These are phyloP conservation scores for Cottoperca gobio DNA, from an alignment of 2,797 vertebrate genomes.

Conservation along the genomic window DNA sequence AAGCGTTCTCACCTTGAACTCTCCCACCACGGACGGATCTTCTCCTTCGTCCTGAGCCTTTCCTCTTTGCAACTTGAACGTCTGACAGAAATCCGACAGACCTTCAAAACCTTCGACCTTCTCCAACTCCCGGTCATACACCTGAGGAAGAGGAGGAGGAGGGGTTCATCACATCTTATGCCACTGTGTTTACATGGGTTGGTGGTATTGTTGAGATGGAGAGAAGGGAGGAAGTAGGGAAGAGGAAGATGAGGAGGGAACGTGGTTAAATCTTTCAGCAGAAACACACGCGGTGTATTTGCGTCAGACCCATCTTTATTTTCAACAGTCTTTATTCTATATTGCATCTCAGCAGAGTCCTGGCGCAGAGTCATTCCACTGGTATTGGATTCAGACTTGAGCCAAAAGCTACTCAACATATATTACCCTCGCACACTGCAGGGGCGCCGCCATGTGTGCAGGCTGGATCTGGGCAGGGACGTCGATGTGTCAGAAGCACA, in stretches of 20 bases:
- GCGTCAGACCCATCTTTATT: background rate
- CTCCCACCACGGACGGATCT: constrained; percentile 93
- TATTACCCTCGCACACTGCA: constrained; percentile 25
- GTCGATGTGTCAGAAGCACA: constrained; percentile 52
- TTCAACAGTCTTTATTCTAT: constrained; percentile 8
- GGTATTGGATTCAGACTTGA: constrained; percentile 9
- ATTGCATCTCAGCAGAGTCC: constrained; percentile 30
- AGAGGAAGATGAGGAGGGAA: background rate
- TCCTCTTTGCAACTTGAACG: constrained; percentile 92
- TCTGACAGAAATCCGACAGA: constrained; percentile 94
- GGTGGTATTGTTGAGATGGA: background rate
- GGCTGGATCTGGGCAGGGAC: constrained; percentile 49
- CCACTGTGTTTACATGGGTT: too few species aligned
- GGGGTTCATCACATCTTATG: too few species aligned
- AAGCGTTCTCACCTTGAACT: too few species aligned
- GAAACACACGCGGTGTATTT: background rate
- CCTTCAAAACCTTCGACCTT: constrained; percentile 85
- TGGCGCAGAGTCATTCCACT: constrained; percentile 27
- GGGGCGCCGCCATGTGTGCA: constrained; percentile 21
- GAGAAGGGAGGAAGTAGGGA: background rate
- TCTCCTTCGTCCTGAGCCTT: constrained; percentile 88
- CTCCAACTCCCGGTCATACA: constrained; percentile 90
- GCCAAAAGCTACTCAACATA: constrained; percentile 37
- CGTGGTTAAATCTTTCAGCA: too few species aligned
- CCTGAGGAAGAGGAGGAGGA: constrained; percentile 76